Evolutionary conservation across 1,140 invertebrate species (phyloP).

Genomic region (Cryptotermes secundus): DNA sequence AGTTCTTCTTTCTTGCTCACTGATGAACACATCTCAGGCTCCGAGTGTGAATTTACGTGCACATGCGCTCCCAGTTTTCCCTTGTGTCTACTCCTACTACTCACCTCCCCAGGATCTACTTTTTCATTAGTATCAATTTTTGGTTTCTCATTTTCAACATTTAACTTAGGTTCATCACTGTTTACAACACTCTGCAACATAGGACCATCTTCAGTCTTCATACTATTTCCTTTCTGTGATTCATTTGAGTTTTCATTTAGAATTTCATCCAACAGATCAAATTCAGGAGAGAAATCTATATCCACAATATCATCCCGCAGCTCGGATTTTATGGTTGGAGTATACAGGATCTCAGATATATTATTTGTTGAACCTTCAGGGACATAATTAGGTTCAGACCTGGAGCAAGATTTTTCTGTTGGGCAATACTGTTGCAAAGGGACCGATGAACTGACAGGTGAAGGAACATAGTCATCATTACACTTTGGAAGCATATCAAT

Average conservation of each 20-base stretch:
- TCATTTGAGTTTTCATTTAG: slow-evolving; percentile 39
- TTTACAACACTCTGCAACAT: neutral
- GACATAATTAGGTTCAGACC: slow-evolving; percentile 27
- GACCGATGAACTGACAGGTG: neutral
- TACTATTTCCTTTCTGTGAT: slow-evolving; percentile 35
- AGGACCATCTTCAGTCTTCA: slow-evolving; percentile 31
- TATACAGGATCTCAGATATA: neutral
- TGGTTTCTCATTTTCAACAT: neutral
- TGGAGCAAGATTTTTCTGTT: slow-evolving; percentile 16
- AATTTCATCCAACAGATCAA: slow-evolving; percentile 48
- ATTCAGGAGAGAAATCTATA: slow-evolving; percentile 44
- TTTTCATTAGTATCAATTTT: neutral
- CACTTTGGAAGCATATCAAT: neutral
- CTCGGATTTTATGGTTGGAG: neutral
- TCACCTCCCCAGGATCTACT: slow-evolving; percentile 21
- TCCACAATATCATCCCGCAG: slow-evolving; percentile 43
- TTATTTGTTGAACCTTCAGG: neutral
- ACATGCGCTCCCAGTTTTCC: neutral
- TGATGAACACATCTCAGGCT: neutral
- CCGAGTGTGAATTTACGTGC: slow-evolving; percentile 29
- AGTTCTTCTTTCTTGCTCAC: neutral
- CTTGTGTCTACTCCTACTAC: slow-evolving; percentile 34
- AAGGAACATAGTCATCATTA: slow-evolving; percentile 9
- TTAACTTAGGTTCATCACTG: neutral
- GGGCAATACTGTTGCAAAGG: neutral